Percentiles rank a stretch among this genome's conserved stretches.
These are phyloP conservation scores for Dreissena polymorpha DNA, from an alignment of 1,140 invertebrate species.

Conservation along the genomic window DNA sequence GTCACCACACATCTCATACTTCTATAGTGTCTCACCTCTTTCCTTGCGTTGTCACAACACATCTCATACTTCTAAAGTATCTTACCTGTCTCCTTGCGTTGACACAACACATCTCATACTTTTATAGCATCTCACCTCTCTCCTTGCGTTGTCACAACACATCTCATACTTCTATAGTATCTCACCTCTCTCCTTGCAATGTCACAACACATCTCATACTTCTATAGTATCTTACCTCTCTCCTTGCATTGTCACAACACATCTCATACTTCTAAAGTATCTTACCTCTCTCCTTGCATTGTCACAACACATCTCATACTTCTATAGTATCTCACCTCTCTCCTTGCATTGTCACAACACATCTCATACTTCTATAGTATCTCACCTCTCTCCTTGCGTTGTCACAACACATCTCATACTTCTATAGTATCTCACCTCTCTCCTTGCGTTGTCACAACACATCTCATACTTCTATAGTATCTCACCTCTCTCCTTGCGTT, in stretches of 20 bases:
- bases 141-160: too few relatives aligned
- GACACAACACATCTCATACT: conserved; percentile 71
- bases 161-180: too few relatives aligned
- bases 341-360: conserved; percentile 69
- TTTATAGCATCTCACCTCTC: too few relatives aligned
- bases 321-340: conserved; percentile 63
- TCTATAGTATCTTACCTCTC: conserved; percentile 63
- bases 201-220: conserved; percentile 71
- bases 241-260: conserved; percentile 69
- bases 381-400: conserved; percentile 70
- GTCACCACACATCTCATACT: too few relatives aligned
- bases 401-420: conserved; percentile 71
- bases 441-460: too few relatives aligned
- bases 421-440: too few relatives aligned
- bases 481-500: conserved; percentile 70
- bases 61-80: conserved; percentile 63
- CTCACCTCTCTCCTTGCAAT: conserved; percentile 70
- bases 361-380: conserved; percentile 63
- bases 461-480: too few relatives aligned
- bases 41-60: conserved; percentile 69
- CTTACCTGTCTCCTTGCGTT: conserved; percentile 69
- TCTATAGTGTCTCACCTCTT: conserved; percentile 63
- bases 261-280: conserved; percentile 71
- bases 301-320: too few relatives aligned
- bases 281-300: too few relatives aligned